Evolutionary conservation across 2,888 invertebrate genomes (phyloP).

Genomic region (Hirtodrosophila cameraria): DNA sequence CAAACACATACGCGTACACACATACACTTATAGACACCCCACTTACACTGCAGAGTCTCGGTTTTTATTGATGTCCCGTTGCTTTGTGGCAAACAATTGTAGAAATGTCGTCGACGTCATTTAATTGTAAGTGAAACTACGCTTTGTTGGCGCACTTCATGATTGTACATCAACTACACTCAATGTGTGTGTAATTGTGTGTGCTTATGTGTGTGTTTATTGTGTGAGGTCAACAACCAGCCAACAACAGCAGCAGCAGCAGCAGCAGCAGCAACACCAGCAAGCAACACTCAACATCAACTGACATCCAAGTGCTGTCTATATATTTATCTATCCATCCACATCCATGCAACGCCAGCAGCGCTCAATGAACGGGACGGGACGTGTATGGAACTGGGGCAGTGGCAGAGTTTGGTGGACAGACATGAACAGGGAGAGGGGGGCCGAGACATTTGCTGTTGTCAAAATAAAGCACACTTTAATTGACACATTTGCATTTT

Average conservation of each 20-base stretch:
- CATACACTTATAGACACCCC: neutral
- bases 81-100: constrained; percentile 74
- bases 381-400: constrained; percentile 16
- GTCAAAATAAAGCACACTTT: constrained; percentile 81
- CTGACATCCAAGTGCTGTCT: constrained; percentile 69
- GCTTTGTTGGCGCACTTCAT: constrained; percentile 62
- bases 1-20: constrained; percentile 20
- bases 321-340: constrained; percentile 52
- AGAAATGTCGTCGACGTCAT: constrained; percentile 76
- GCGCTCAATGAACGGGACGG: constrained; percentile 1
- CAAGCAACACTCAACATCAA: constrained; percentile 67
- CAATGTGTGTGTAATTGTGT: constrained; percentile 9
- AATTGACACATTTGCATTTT: constrained; percentile 81
- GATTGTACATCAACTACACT: constrained; percentile 4
- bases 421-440: neutral
- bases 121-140: constrained; percentile 80
- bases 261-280: constrained; percentile 11
- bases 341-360: constrained; percentile 26
- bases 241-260: constrained; percentile 6
- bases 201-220: constrained; percentile 30
- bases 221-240: constrained; percentile 75
- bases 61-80: constrained; percentile 77
- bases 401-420: neutral
- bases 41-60: constrained; percentile 57
- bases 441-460: constrained; percentile 53